phyloP scores from a whole-genome alignment of 2,797 vertebrate genomes.

The Nannoperca australis region DNA sequence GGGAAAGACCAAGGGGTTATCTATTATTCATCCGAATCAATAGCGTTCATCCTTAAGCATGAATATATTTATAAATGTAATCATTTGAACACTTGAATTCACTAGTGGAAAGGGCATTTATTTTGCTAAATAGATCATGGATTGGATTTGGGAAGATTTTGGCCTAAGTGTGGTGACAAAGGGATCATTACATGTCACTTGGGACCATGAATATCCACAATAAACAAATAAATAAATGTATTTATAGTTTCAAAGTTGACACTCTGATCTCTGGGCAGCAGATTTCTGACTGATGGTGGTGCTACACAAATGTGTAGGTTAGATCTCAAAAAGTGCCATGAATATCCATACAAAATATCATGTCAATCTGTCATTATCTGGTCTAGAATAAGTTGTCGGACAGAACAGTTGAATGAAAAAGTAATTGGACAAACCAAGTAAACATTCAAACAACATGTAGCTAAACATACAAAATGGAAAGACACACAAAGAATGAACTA shows the following conservation, averaged over 20 bases:
- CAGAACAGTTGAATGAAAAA: not conserved
- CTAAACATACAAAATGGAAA: not conserved
- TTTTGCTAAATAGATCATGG: not conserved
- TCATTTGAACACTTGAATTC: not conserved
- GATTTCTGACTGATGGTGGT: not conserved
- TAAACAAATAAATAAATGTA: not conserved
- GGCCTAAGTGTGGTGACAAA: not conserved
- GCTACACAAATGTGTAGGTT: not conserved
- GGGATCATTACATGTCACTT: not conserved
- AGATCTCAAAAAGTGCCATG: not conserved
- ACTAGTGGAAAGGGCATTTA: not conserved
- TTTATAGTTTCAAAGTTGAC: not conserved
- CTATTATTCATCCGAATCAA: conserved; percentile 12
- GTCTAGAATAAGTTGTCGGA: not conserved
- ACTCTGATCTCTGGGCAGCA: not conserved
- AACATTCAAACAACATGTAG: not conserved
- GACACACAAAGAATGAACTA: too few species aligned
- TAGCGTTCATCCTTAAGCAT: not conserved
- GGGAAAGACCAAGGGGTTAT: not conserved
- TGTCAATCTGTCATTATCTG: not conserved
- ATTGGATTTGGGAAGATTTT: not conserved
- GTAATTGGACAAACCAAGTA: not conserved
- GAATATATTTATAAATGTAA: not conserved
- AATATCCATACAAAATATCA: not conserved
- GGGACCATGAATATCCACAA: not conserved